Evolutionary conservation across 2,113 vertebrate species (phyloP).

Genomic region (Xiphias gladius): DNA sequence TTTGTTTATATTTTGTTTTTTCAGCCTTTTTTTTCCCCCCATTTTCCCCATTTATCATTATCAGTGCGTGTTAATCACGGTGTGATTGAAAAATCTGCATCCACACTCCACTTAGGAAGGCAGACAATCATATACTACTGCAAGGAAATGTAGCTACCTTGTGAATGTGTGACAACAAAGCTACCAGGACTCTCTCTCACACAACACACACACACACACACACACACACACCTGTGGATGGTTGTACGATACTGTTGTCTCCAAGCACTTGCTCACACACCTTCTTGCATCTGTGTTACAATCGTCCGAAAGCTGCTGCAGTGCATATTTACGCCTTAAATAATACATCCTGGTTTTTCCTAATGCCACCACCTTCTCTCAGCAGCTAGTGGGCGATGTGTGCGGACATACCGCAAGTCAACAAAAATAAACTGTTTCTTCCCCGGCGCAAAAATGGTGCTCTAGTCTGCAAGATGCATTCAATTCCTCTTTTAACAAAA

Average conservation of each 20-base stretch:
- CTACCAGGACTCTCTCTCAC: not conserved
- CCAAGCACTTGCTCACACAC: conserved; percentile 19
- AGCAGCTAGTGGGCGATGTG: not conserved
- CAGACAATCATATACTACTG: not conserved
- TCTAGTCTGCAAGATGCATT: conserved; percentile 1
- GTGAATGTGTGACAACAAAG: not conserved
- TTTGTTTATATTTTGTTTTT: not conserved
- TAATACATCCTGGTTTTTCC: not conserved
- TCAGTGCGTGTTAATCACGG: not conserved
- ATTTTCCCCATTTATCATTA: not conserved
- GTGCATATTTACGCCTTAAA: not conserved
- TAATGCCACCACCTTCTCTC: not conserved
- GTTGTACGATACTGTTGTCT: not conserved
- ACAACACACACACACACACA: not conserved
- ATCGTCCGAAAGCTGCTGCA: not conserved
- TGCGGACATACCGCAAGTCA: not conserved
- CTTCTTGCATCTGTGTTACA: conserved; percentile 19
- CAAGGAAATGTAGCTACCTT: not conserved
- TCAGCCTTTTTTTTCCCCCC: not conserved
- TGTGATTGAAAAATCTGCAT: not conserved
- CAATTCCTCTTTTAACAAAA: not conserved
- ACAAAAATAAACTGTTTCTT: not conserved
- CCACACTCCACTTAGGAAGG: not conserved
- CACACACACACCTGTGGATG: conserved; percentile 49
- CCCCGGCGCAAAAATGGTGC: not conserved